Base-by-base conservation (phyloP, 1,140 invertebrate genomes). In the Choristoneura fumiferana region DNA sequence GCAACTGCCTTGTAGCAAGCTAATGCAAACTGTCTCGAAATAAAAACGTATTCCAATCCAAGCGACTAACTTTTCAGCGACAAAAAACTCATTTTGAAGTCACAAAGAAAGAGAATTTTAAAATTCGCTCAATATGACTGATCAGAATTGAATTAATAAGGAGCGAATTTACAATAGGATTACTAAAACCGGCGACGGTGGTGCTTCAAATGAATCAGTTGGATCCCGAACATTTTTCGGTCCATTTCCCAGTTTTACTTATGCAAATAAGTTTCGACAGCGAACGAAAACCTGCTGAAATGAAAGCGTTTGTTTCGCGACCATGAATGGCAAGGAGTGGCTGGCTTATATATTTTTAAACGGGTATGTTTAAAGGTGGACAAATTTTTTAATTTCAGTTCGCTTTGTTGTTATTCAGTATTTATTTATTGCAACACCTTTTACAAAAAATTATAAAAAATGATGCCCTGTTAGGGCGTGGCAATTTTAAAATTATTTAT, bases 191-290 rank as follows among this genome's bases (percentile, higher is more conserved):
- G 18, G 43, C 43, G 43, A 49, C 18, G 54, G 35, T 13, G 54
- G 54, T 37, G 54, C 37, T 56, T 18, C 35, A 56, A 56, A 56
- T 56, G 61, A 65, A 63, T 65, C 60, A 61, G 61, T 60, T 57
- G 59, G 62, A 56, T 55, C 60, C 54, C 59, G 67, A 67, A 65
- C 69, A 75, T 73, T 79, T 79, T 71, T 76, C 76, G 65, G 63
- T 70, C 70, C 76, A 77, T 81, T 81, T 72, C 70, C 64, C 71
- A 60, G 75, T 81, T 79, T 79, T 79, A 74, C 68, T 79, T 73
- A 75, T 79, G 78, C 75, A 81, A 81, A 79, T 79, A 81, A 79
- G 71, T 79, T 79, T 72, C 72, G 71, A 74, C 72, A 69, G 76
- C 69, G 65, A 67, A 62, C 71, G 66, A 67, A 66, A 78, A 70